Percentiles rank a stretch among this genome's conserved stretches.
phyloP scores from a whole-genome alignment of 2,113 vertebrate species.

The Apteryx mantelli region DNA sequence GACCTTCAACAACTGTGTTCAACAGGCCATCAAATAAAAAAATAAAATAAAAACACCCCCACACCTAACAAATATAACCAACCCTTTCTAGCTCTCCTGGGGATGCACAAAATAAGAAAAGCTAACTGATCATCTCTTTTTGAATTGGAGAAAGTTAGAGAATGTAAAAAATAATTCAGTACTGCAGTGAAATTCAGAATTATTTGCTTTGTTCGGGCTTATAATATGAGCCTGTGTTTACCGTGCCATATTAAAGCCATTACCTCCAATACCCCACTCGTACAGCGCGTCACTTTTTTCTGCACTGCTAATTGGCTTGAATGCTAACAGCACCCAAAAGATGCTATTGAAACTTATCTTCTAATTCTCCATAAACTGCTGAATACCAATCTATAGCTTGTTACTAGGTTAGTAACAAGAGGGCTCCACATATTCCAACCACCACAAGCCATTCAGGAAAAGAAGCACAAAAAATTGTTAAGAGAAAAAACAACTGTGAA shows the following conservation, averaged over 20 bases:
- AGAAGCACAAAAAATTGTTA: conserved; percentile 58
- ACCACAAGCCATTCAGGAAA: conserved; percentile 68
- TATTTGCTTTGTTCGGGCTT: not conserved
- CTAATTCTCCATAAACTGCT: not conserved
- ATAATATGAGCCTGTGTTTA: not conserved
- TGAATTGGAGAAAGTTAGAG: not conserved
- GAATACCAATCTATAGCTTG: conserved; percentile 4
- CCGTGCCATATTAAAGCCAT: not conserved
- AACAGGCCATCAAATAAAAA: not conserved
- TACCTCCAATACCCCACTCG: not conserved
- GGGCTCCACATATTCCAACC: not conserved
- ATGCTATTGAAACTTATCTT: not conserved
- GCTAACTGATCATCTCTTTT: not conserved
- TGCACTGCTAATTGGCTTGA: not conserved
- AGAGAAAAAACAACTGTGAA: not conserved
- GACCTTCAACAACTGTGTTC: not conserved
- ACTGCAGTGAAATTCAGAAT: not conserved
- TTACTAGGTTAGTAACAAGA: conserved; percentile 48
- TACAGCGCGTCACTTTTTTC: not conserved
- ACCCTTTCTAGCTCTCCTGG: not conserved
- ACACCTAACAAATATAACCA: not conserved
- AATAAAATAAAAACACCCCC: not conserved
- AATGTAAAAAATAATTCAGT: not conserved
- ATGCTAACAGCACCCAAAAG: not conserved
- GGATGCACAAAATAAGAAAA: not conserved